Evolutionary conservation across 2,888 invertebrate species (phyloP).

Genomic region (Stramonita haemastoma): DNA sequence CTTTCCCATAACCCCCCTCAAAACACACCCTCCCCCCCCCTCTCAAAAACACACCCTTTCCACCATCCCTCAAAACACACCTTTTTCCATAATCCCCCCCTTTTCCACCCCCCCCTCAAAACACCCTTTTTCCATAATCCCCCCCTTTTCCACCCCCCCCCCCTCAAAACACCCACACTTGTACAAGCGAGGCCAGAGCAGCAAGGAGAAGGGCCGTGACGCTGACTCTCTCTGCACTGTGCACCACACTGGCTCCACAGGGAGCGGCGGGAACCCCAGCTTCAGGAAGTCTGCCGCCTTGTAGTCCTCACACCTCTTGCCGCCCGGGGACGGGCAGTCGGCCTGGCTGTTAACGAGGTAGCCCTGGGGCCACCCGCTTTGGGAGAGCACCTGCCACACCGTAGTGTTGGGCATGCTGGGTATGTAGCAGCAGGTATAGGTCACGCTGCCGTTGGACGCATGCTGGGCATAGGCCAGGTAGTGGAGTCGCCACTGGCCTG

Average conservation of each 20-base stretch:
- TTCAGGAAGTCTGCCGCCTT: neutral
- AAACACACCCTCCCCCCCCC: no score
- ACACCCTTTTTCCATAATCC: no score
- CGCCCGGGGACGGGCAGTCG: neutral
- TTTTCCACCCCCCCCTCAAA: no score
- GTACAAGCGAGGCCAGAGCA: no score
- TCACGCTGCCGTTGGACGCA: neutral
- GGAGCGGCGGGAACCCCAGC: neutral
- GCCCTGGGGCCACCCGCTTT: conserved; percentile 17
- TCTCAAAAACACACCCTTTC: no score
- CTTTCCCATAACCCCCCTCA: no score
- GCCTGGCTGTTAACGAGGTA: neutral
- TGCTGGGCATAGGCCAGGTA: conserved; percentile 8
- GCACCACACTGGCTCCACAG: neutral
- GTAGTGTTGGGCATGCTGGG: conserved; percentile 19
- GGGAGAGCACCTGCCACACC: neutral
- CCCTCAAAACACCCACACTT: no score
- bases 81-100: no score
- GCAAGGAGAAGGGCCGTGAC: no score
- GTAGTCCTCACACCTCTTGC: conserved; percentile 2
- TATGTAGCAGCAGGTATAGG: conserved; percentile 31
- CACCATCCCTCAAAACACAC: no score
- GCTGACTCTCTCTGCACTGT: no score
- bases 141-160: no score
- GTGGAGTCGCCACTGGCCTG: conserved; percentile 26